Evolutionary conservation across 1,140 invertebrate genomes (phyloP), one percentile per base, ranked within the genome.

Genomic region (Achatina immaculata): DNA sequence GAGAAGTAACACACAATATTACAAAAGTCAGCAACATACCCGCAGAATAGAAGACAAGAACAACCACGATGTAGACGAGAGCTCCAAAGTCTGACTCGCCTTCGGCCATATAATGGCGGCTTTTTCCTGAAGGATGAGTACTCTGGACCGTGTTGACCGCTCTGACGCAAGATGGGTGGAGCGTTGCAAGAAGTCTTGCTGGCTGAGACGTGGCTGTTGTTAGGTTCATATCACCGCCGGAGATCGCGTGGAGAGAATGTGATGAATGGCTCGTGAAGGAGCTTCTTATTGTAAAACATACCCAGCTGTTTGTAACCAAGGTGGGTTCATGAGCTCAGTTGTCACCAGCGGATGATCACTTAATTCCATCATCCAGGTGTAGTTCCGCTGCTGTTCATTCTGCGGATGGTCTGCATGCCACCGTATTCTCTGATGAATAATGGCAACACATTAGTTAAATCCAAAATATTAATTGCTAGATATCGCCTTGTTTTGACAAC

Each of bases 31-130:
- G 34, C 14, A 42, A 75, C 48, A 11, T 31, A 78, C 76, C 76
- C 14, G 84, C 80, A 1, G 89, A 89, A 79, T 90, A 90, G 74
- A 90, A 90, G 19, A 89, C 79, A 3, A 90, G 83, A 0, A 90
- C 89, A 0, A 86, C 88, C 24, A 90, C 84, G 36, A 90, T 90
- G 82, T 90, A 90, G 34, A 89, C 72, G 16, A 90, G 83, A 16
- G 89, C 89, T 0, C 88, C 88, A 21, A 80, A 77, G 72, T 88
- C 87, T 16, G 62, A 73, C 9, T 86, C 77, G 1, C 72, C 78
- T 2, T 51, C 31, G 0, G 34, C 31, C 0, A n/a, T 38, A 1
- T 55, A 28, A n/a, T 51, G 45, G 1, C 48, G 55, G 40, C 48
- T 24, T 62, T 76, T 76, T 1, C 40, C 36, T 2, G 31, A 34